A percentile compares a stretch with the other conserved stretches of the same genome.
Evolutionary conservation across 2,888 invertebrate genomes (phyloP).

Genomic region (Gastracanthus pulcherrimus): DNA sequence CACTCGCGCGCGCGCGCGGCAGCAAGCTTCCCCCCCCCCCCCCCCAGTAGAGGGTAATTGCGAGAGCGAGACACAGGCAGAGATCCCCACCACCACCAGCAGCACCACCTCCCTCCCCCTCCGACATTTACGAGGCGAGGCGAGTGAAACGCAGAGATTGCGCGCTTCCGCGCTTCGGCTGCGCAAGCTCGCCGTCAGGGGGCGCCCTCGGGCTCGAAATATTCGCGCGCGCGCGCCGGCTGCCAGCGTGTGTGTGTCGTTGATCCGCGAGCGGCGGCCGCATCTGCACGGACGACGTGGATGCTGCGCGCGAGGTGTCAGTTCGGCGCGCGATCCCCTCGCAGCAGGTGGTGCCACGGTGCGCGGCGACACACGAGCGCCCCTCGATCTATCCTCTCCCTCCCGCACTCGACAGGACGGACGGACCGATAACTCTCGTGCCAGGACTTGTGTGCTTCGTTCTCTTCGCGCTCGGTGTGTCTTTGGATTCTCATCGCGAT

Average conservation of each 20-base stretch:
- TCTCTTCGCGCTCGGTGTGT: too few species aligned
- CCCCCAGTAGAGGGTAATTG: slow-evolving; percentile 29
- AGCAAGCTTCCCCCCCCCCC: slow-evolving; percentile 51
- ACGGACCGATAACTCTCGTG: too few species aligned
- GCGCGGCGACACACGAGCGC: not conserved
- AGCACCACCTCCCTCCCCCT: not conserved
- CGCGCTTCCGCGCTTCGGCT: slow-evolving; percentile 40
- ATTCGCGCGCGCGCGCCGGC: not conserved
- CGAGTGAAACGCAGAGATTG: slow-evolving; percentile 51
- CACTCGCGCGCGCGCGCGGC: slow-evolving; percentile 26
- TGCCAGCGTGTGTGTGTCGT: slow-evolving; percentile 53
- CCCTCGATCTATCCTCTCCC: too few species aligned
- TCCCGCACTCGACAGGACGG: too few species aligned
- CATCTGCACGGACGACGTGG: slow-evolving; percentile 74
- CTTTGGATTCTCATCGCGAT: too few species aligned
- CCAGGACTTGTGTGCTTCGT: too few species aligned
- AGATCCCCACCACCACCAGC: not conserved
- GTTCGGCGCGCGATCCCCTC: slow-evolving; percentile 76
- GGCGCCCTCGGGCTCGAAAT: not conserved
- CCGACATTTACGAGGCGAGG: slow-evolving; percentile 51
- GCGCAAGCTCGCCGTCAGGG: not conserved
- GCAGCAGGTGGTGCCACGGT: slow-evolving; percentile 36
- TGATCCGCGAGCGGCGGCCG: slow-evolving; percentile 63
- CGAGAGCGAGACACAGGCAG: not conserved
- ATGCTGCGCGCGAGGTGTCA: slow-evolving; percentile 75